Evolutionary conservation across 2,113 vertebrate genomes (phyloP).

Genomic region (Podarcis cretensis): DNA sequence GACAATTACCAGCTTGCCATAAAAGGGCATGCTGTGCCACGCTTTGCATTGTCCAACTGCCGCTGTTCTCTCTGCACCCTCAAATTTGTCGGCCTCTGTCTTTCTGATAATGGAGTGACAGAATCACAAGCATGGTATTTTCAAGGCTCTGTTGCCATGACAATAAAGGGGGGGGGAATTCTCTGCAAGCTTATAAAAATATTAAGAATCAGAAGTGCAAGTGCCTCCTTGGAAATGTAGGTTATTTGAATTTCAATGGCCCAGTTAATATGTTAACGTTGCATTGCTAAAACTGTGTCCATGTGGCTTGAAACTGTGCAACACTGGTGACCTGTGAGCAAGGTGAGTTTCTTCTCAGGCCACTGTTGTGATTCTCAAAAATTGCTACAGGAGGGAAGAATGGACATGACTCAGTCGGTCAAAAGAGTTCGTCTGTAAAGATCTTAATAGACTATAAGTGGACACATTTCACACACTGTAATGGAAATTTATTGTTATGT

Average conservation of each 20-base stretch:
- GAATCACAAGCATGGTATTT: constrained; percentile 7
- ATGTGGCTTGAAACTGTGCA: neutral
- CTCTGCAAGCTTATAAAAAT: neutral
- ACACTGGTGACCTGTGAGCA: neutral
- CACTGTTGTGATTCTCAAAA: neutral
- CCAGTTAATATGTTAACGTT: neutral
- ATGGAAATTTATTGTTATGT: neutral
- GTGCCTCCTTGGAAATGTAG: neutral
- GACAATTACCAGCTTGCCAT: neutral
- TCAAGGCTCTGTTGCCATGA: neutral
- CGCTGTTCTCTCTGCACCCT: neutral
- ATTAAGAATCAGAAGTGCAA: constrained; percentile 16
- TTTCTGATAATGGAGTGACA: neutral
- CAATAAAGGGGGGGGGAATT: neutral
- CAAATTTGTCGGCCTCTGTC: neutral
- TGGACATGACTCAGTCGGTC: neutral
- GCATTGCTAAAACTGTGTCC: neutral
- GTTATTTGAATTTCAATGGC: neutral
- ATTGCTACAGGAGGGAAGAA: too few species aligned
- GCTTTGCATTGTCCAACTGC: neutral
- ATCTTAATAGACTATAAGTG: neutral
- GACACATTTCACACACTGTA: neutral
- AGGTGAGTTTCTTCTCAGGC: neutral
- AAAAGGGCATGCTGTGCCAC: neutral
- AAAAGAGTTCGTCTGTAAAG: neutral